Base-by-base conservation (phyloP, 2,113 vertebrate genomes). In the Myrmophylax atrothorax region DNA sequence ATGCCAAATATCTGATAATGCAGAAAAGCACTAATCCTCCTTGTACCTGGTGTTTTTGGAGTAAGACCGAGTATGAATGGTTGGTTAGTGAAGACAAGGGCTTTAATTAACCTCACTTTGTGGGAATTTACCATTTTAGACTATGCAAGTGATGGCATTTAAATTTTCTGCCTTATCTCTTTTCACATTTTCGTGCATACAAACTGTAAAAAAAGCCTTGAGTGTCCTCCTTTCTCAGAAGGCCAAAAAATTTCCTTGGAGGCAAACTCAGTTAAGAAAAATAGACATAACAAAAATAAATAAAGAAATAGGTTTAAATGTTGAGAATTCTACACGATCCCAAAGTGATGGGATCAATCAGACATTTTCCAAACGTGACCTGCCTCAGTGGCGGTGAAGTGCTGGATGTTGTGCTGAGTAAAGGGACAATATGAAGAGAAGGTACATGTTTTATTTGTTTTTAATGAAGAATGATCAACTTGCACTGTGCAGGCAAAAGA, bases 1-100 rank as follows among this genome's bases (percentile, higher is more conserved):
- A 90, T 93, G 93, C 91, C 89, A 88, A 75, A 66, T 62, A 78
- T 37, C 91, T 80, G 72, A 59, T 81, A 86, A 82, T 59, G 75
- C 67, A 95, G 86, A 46, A 78, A 47, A 31, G 84, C 84, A 10
- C 75, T 95, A 95, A 95, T 86, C 44, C 69, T 40, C 55, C 76
- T 85, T 0, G 8, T 77, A 73, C 33, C 13, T 31, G 75, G n/a
- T 2, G 5, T 13, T 73, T 90, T 68, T 79, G 67, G 77, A 93
- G 80, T 42, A 86, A 79, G 50, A 76, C 40, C 31, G 46, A 49
- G 55, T 60, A 64, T 31, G 47, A 72, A 50, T 14, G 37, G 55
- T 60, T 5, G 8, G 12, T 47, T 63, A 82, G 47, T 29, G 70
- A 90, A 68, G 84, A 72, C 17, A 75, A 14, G 17, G 35, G 33